phyloP scores from a whole-genome alignment of 2,113 vertebrate genomes.

The Mugil cephalus region DNA sequence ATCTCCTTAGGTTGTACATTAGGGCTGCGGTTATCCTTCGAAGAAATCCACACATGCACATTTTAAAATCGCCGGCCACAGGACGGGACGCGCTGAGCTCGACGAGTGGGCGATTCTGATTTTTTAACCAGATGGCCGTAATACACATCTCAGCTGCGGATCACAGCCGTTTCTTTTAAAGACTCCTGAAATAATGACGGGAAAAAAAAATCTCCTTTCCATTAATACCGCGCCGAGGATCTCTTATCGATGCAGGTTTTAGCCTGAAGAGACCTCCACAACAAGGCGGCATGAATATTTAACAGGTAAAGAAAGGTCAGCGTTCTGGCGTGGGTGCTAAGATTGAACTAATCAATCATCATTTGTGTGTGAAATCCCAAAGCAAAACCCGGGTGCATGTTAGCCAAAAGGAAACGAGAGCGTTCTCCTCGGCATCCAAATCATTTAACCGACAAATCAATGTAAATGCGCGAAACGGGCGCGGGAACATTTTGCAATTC shows the following conservation, averaged over 20 bases:
- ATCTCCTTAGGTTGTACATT: slow-evolving; percentile 75
- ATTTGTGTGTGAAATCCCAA: slow-evolving; percentile 44
- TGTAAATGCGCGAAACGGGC: slow-evolving; percentile 26
- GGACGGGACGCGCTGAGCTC: slow-evolving; percentile 43
- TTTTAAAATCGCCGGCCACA: slow-evolving; percentile 65
- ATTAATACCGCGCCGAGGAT: slow-evolving; percentile 50
- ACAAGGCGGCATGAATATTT: slow-evolving; percentile 69
- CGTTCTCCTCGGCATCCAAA: slow-evolving; percentile 6
- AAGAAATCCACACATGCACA: slow-evolving; percentile 62
- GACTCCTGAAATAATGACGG: slow-evolving; percentile 41
- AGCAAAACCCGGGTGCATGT: neutral
- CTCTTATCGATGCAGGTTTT: slow-evolving; percentile 51
- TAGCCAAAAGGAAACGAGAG: neutral
- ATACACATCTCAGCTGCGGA: slow-evolving; percentile 55
- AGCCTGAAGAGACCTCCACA: slow-evolving; percentile 52
- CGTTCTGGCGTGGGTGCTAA: slow-evolving; percentile 24
- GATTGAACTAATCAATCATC: slow-evolving; percentile 57
- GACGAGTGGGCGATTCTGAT: slow-evolving; percentile 59
- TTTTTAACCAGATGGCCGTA: slow-evolving; percentile 66
- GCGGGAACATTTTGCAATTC: slow-evolving; percentile 47
- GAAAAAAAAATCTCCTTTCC: slow-evolving; percentile 43
- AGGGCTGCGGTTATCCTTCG: slow-evolving; percentile 64
- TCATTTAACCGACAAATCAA: slow-evolving; percentile 23
- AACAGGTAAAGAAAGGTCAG: slow-evolving; percentile 64
- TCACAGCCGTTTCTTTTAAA: slow-evolving; percentile 50